Conservation (phyloP, 2,888 invertebrate species). For the Tenthredo livida region DNA sequence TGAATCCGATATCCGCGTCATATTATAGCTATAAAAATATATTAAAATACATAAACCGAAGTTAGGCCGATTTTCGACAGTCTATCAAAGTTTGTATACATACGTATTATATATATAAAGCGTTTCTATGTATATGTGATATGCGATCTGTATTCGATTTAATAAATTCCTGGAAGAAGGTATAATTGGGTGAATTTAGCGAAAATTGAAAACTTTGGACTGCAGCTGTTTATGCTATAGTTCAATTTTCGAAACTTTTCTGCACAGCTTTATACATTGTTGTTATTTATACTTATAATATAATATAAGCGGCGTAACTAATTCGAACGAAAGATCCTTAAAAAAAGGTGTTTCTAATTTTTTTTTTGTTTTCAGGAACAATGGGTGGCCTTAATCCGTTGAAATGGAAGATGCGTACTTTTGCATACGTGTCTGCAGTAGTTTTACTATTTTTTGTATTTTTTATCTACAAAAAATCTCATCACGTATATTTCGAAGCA, state of each 20-base stretch:
- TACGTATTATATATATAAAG: no score
- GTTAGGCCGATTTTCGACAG: background rate
- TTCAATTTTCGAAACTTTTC: background rate
- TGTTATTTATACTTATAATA: background rate
- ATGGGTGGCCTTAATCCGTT: slow-evolving; percentile 72
- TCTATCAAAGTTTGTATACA: background rate
- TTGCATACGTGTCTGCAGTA: slow-evolving; percentile 63
- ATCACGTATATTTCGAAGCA: slow-evolving; percentile 74
- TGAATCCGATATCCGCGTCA: background rate
- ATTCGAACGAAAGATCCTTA: background rate
- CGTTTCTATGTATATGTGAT: no score
- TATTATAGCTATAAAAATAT: background rate
- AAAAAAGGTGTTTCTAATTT: background rate
- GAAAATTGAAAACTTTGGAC: background rate
- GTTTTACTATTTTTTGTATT: slow-evolving; percentile 65
- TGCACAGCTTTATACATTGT: background rate
- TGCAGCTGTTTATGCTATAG: background rate
- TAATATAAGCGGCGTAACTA: background rate
- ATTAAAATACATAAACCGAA: background rate
- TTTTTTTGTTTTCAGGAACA: slow-evolving; percentile 54
- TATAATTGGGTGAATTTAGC: background rate
- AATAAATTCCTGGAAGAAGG: background rate
- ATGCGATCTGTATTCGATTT: background rate
- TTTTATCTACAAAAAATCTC: slow-evolving; percentile 69
- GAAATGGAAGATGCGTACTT: slow-evolving; percentile 72